Evolutionary conservation across 2,797 vertebrate species (phyloP).

Genomic region (Sebastes matsubarae): DNA sequence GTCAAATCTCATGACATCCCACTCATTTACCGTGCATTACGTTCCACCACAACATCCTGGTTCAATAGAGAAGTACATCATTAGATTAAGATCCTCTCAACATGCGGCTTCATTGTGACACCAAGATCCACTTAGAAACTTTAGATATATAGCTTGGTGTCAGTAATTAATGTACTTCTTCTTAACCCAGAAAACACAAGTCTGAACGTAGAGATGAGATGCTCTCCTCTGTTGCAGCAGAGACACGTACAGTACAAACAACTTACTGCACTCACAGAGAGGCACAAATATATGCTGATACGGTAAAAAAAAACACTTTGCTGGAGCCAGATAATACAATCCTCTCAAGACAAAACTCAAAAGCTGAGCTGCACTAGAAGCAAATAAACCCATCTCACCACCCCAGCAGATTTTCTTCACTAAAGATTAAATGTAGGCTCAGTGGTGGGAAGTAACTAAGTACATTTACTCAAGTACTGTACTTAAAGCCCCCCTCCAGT

Average conservation of each 20-base stretch:
- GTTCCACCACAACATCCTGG: background rate
- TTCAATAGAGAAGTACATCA: background rate
- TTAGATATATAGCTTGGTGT: background rate
- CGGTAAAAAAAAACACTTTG: background rate
- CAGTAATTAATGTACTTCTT: background rate
- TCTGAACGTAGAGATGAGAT: background rate
- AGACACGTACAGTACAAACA: background rate
- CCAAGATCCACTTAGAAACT: background rate
- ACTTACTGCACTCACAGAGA: background rate
- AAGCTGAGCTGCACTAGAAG: background rate
- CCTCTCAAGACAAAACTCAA: background rate
- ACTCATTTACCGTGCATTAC: background rate
- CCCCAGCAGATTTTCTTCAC: background rate
- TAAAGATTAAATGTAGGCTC: background rate
- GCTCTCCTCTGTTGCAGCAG: background rate
- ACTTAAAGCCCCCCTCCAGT: background rate
- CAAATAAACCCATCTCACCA: background rate
- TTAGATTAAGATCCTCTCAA: conserved; percentile 12
- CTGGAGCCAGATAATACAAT: background rate
- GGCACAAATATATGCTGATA: background rate
- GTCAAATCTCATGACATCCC: conserved; percentile 8
- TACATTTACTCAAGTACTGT: too few species aligned
- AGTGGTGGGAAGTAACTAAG: background rate
- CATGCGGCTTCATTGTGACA: background rate
- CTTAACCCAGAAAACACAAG: background rate